Percentiles rank a stretch among this genome's conserved stretches.
Evolutionary conservation across 2,888 invertebrate species (phyloP).

Genomic region (Drosophila acutilabella): DNA sequence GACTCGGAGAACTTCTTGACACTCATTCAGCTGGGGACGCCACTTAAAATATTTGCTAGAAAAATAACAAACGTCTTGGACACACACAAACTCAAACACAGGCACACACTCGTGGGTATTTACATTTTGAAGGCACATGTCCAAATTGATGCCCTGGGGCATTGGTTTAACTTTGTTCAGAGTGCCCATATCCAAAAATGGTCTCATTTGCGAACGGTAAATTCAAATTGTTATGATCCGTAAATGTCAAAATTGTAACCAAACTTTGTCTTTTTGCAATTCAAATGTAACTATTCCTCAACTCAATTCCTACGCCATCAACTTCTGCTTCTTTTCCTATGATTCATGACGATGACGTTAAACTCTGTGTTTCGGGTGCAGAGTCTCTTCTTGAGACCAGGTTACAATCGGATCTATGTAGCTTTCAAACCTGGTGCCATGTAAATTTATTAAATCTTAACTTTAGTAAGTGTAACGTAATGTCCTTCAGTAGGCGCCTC

Average conservation of each 20-base stretch:
- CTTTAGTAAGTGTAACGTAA: too few species aligned
- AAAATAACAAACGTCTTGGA: conserved; percentile 45
- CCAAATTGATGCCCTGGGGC: conserved; percentile 85
- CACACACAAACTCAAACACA: conserved; percentile 6
- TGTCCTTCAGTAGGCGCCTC: too few species aligned
- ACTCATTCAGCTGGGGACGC: conserved; percentile 51
- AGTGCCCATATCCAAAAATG: conserved; percentile 66
- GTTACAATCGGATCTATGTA: too few species aligned
- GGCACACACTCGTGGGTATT: conserved; percentile 25
- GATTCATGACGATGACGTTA: conserved; percentile 54
- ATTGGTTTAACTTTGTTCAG: conserved; percentile 43
- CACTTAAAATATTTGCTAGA: conserved; percentile 74
- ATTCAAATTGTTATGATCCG: conserved; percentile 85
- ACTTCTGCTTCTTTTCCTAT: conserved; percentile 2
- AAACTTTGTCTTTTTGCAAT: conserved; percentile 54
- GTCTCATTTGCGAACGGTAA: conserved; percentile 77
- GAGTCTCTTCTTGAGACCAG: too few species aligned
- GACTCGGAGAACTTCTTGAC: conserved; percentile 29
- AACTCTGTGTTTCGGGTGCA: too few species aligned
- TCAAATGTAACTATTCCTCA: conserved; percentile 40
- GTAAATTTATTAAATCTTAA: too few species aligned
- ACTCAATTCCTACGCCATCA: not conserved
- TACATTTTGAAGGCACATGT: conserved; percentile 65
- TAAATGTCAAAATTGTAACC: conserved; percentile 83
- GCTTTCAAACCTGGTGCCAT: too few species aligned